Percentiles rank a stretch among this genome's conserved stretches.
Evolutionary conservation across 2,113 vertebrate genomes (phyloP).

Genomic region (Leptodactylus fuscus): DNA sequence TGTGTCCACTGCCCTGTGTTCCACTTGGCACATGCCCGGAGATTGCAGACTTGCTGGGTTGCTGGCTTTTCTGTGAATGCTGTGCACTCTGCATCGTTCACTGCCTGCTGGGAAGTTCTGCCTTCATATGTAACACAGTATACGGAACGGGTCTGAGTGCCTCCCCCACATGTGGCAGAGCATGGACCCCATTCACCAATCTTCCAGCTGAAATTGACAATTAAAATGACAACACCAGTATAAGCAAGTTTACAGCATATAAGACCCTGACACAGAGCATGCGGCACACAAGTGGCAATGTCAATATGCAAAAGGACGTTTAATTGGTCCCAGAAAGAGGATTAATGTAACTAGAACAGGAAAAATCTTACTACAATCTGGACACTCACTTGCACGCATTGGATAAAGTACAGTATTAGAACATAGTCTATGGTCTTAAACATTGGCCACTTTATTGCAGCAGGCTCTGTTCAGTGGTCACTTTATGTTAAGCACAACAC

Average conservation of each 20-base stretch:
- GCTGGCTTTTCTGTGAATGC: constrained; percentile 78
- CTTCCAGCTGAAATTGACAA: constrained; percentile 82
- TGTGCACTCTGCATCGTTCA: constrained; percentile 78
- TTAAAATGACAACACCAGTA: constrained; percentile 1
- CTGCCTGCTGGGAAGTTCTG: constrained; percentile 72
- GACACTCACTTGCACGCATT: too few species aligned
- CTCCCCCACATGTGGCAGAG: constrained; percentile 86
- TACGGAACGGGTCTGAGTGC: constrained; percentile 85
- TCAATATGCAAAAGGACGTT: background rate
- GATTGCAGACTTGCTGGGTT: constrained; percentile 83
- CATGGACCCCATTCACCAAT: constrained; percentile 85
- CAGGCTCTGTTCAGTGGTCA: background rate
- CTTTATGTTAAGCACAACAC: background rate
- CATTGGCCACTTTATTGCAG: background rate
- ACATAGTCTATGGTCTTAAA: background rate
- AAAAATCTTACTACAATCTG: background rate
- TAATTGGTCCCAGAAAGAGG: background rate
- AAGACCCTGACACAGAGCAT: background rate
- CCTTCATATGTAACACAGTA: constrained; percentile 81
- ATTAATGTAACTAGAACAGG: background rate
- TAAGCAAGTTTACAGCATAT: background rate
- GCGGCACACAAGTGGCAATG: background rate
- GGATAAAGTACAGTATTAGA: too few species aligned
- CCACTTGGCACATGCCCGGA: constrained; percentile 81
- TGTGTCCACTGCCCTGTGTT: constrained; percentile 78